Evolutionary conservation across 2,113 vertebrate genomes (phyloP), one percentile per base, ranked within the genome.

Genomic region (Coptodon bakossiorum): DNA sequence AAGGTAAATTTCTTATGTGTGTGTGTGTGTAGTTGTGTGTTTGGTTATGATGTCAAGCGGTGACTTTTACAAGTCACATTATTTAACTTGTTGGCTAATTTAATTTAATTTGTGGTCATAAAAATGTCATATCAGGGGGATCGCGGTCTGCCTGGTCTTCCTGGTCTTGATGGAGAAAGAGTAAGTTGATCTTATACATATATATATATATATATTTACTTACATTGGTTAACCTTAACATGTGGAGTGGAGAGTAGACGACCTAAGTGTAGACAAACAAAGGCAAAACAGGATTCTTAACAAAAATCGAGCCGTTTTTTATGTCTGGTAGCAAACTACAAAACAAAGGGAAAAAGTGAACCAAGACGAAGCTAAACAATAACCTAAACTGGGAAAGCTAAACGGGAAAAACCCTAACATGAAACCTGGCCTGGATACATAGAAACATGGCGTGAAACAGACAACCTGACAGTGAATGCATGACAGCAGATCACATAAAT

Each of bases 161-260:
- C 98, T 81, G 98, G 99, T 93, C 96, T 52, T 59, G 98, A 99
- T 92, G 99, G 99, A 86, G 98, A 99, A 89, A 97, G 98, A 97
- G 99, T 99, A 96, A 94, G 95, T 87, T 83, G 24, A 83, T 34
- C 5, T 5, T 31, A 3, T 22, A 45, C 24, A 53, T 85, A 34
- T 16, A 0, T n/a, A 40, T 9, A 45, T 57, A 38, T 68, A 40
- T 40, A 40, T 40, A 68, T 66, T 38, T 38, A 13, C 6, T 22
- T 66, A n/a, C 59, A 7, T 66, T 13, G 61, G 6, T 66, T 66
- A 1, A 34, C 10, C 61, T 66, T 66, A 66, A 38, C 17, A 66
- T 38, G 10, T 38, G 31, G 61, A 66, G 61, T 22, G 1, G 10
- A 22, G 61, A 22, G 34, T 66, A 66, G 61, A 22, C 0, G 34